Conservation (phyloP, 1,140 invertebrate species). For the Rhagoletis pomonella region DNA sequence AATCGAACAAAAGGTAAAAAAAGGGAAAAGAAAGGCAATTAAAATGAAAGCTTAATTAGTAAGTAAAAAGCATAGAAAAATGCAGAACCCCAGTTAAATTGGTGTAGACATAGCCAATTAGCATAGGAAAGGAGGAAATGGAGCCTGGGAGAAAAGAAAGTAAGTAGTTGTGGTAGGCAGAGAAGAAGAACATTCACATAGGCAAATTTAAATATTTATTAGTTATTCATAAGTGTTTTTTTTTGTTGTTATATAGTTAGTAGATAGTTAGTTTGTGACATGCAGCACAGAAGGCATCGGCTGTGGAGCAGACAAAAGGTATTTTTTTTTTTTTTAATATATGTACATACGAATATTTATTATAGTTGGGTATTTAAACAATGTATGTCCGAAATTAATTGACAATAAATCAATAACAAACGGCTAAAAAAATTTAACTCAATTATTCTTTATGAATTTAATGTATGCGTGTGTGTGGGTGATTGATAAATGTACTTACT, state of each 20-base stretch:
- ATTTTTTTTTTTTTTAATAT: background rate
- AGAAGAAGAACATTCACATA: background rate
- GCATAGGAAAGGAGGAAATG: background rate
- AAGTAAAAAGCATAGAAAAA: background rate
- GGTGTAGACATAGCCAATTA: background rate
- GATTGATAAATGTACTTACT: background rate
- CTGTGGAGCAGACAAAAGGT: background rate
- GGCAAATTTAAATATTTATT: background rate
- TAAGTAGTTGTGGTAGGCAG: background rate
- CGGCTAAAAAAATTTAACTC: constrained; percentile 26
- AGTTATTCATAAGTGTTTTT: background rate
- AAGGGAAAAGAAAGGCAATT: background rate
- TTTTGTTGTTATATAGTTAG: background rate
- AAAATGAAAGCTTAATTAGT: background rate
- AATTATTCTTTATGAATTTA: constrained; percentile 26
- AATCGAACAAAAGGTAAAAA: background rate
- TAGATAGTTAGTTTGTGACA: constrained; percentile 10
- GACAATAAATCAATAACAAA: background rate
- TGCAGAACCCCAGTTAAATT: background rate
- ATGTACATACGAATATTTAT: background rate
- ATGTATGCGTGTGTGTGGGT: constrained; percentile 41
- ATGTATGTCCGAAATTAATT: constrained; percentile 8
- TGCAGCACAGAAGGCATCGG: constrained; percentile 10
- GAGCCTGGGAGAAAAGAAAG: background rate
- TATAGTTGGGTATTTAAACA: background rate